Evolutionary conservation across 2,113 vertebrate genomes (phyloP).

Genomic region (Nibea albiflora): DNA sequence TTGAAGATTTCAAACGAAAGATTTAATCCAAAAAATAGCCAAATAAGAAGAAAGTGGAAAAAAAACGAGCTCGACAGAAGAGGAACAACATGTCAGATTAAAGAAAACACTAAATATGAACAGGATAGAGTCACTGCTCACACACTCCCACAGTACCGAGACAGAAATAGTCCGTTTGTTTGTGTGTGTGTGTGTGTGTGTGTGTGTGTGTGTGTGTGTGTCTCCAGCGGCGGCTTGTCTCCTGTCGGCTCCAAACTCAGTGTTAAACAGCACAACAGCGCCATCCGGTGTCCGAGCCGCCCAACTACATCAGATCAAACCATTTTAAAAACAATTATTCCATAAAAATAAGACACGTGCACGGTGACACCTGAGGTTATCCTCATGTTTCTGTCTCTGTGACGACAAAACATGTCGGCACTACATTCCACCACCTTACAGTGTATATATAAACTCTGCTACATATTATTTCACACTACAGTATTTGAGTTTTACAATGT

Average conservation of each 20-base stretch:
- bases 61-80: background rate
- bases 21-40: background rate
- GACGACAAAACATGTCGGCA: background rate
- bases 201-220: background rate
- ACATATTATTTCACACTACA: background rate
- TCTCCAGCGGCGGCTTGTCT: background rate
- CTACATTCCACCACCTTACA: background rate
- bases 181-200: background rate
- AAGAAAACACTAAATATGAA: background rate
- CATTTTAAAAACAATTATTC: too few species aligned
- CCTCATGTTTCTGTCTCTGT: background rate
- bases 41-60: background rate
- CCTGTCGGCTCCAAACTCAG: too few species aligned
- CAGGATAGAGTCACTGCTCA: background rate
- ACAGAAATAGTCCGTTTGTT: background rate
- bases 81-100: slow-evolving; percentile 8
- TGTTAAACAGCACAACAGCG: slow-evolving; percentile 40
- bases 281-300: slow-evolving; percentile 17
- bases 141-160: background rate
- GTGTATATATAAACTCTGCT: background rate
- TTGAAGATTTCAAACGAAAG: background rate
- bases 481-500: background rate
- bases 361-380: background rate
- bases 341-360: background rate
- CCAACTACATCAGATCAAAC: background rate